phyloP scores from a whole-genome alignment of 2,797 vertebrate species.

The Cynodonichthys magdalenae region DNA sequence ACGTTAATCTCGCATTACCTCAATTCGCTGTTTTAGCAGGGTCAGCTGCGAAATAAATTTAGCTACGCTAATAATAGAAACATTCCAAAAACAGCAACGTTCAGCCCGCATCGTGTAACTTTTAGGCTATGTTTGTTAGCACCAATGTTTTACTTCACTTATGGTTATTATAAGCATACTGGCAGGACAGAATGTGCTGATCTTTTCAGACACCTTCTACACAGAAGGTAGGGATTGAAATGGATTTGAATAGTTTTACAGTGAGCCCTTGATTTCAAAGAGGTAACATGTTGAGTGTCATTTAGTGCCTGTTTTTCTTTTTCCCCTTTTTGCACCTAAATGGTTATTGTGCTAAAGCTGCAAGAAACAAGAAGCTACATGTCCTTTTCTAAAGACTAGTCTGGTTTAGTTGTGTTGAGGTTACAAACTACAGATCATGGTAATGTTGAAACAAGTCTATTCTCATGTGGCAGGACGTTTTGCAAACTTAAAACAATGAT shows the following conservation, averaged over 20 bases:
- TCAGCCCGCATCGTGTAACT: neutral
- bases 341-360: neutral
- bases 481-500: neutral
- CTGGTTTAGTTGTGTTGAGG: neutral
- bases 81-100: conserved; percentile 4
- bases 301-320: too few species aligned
- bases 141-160: neutral
- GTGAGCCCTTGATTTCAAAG: neutral
- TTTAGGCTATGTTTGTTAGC: neutral
- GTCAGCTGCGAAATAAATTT: conserved; percentile 27
- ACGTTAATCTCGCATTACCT: conserved; percentile 30
- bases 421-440: too few species aligned
- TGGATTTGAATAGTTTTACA: neutral
- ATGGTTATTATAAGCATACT: neutral
- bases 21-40: conserved; percentile 19
- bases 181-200: conserved; percentile 3
- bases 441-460: neutral
- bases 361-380: neutral
- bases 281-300: neutral
- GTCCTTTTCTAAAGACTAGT: neutral
- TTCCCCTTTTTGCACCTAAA: too few species aligned
- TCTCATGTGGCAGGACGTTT: neutral
- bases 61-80: conserved; percentile 7
- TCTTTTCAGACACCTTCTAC: neutral
- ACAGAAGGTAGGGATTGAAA: neutral